These are phyloP conservation scores for Neria commutata DNA, from an alignment of 2,888 invertebrate genomes.

Conservation along the genomic window DNA sequence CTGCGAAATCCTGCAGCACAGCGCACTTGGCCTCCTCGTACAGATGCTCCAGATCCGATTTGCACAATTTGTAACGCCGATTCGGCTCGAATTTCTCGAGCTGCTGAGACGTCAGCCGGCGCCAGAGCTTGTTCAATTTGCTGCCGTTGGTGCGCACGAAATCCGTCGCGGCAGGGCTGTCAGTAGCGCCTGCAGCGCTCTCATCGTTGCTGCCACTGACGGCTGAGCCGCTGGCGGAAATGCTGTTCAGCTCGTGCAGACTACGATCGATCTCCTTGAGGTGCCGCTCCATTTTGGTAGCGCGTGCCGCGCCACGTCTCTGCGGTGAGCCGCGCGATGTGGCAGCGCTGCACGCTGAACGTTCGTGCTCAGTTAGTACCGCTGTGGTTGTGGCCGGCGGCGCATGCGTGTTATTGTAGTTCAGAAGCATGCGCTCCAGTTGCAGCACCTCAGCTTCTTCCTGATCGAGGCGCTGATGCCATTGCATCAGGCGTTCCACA, in stretches of 20 bases:
- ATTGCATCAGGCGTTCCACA: constrained; percentile 64
- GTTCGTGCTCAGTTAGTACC: background rate
- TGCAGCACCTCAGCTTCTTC: constrained; percentile 65
- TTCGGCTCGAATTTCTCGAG: constrained; percentile 58
- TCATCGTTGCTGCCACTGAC: constrained; percentile 13
- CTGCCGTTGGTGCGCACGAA: constrained; percentile 51
- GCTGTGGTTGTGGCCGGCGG: constrained; percentile 14
- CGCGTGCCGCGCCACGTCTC: constrained; percentile 10
- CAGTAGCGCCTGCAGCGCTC: constrained; percentile 17
- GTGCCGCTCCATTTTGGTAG: constrained; percentile 44
- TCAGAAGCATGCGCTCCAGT: constrained; percentile 60
- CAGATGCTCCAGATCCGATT: constrained; percentile 58
- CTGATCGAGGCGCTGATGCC: constrained; percentile 65
- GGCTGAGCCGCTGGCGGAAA: constrained; percentile 31
- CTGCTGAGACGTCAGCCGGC: constrained; percentile 59
- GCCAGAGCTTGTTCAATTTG: constrained; percentile 63
- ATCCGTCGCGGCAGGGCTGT: constrained; percentile 28
- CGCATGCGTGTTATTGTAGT: constrained; percentile 39
- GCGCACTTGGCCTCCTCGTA: constrained; percentile 60
- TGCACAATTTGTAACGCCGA: constrained; percentile 59
- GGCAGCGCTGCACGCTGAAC: background rate
- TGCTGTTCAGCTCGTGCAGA: constrained; percentile 45
- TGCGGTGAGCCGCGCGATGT: constrained; percentile 15
- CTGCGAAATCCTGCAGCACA: constrained; percentile 46
- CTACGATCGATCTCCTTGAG: constrained; percentile 52